phyloP scores from a whole-genome alignment of 2,888 invertebrate genomes.

The Ypsolopha scabrella region DNA sequence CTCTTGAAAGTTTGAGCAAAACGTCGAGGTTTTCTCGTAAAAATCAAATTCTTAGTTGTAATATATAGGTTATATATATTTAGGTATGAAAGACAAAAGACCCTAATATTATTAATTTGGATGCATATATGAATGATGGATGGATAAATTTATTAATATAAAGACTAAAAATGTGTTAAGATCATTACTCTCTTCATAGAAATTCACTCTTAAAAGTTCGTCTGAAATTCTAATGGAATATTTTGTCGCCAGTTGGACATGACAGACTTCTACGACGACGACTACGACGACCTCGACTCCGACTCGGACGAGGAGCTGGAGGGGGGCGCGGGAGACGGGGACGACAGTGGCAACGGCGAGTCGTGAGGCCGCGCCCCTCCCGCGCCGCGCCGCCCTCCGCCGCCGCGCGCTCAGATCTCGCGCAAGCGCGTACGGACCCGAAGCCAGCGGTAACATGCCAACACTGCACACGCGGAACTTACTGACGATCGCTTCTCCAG shows the following conservation, averaged over 20 bases:
- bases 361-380: conserved; percentile 74
- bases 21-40: too few species aligned
- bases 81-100: too few species aligned
- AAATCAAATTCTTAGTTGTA: too few species aligned
- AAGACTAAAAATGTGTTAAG: too few species aligned
- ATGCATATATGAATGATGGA: too few species aligned
- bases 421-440: neutral
- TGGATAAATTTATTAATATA: too few species aligned
- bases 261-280: conserved; percentile 97
- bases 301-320: conserved; percentile 75
- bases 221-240: neutral
- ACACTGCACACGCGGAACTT: neutral
- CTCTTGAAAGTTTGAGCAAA: too few species aligned
- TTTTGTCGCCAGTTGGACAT: conserved; percentile 76
- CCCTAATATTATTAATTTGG: too few species aligned
- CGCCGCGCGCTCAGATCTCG: neutral
- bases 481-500: neutral
- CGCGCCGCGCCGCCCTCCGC: conserved; percentile 7
- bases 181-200: too few species aligned
- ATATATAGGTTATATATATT: too few species aligned
- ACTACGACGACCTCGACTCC: conserved; percentile 89
- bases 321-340: conserved; percentile 82
- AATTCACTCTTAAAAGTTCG: too few species aligned
- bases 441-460: neutral
- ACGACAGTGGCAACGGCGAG: conserved; percentile 93